Conservation (phyloP, 2,797 vertebrate species). For the Epinephelus malabaricus region DNA sequence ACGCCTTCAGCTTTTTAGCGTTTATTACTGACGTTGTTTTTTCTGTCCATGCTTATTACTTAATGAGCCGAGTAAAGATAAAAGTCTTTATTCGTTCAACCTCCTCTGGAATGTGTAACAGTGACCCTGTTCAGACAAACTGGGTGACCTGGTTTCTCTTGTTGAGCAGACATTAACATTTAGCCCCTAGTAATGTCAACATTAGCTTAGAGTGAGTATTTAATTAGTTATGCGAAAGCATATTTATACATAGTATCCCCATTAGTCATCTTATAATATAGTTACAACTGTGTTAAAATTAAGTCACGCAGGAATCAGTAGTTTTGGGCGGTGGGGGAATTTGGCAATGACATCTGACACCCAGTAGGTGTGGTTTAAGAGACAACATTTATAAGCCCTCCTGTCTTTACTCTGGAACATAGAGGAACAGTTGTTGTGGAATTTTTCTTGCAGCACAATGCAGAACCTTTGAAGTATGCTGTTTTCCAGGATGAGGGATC, state of each 20-base stretch:
- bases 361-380: constrained; percentile 59
- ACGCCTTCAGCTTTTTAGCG: background rate
- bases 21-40: background rate
- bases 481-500: constrained; percentile 79
- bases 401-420: background rate
- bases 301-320: background rate
- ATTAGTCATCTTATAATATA: background rate
- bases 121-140: background rate
- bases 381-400: constrained; percentile 11
- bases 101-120: background rate
- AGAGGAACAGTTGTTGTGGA: background rate
- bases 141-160: constrained; percentile 55
- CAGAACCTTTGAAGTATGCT: constrained; percentile 26
- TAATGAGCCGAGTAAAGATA: background rate
- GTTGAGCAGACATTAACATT: background rate
- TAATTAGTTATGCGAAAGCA: too few species aligned
- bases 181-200: background rate
- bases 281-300: background rate
- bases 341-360: constrained; percentile 58
- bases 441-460: background rate
- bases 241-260: background rate
- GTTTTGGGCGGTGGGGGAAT: background rate
- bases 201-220: background rate
- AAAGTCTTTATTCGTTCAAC: background rate
- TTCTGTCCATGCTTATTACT: background rate